Evolutionary conservation across 2,888 invertebrate species (phyloP).

Genomic region (Monopis laevigella): DNA sequence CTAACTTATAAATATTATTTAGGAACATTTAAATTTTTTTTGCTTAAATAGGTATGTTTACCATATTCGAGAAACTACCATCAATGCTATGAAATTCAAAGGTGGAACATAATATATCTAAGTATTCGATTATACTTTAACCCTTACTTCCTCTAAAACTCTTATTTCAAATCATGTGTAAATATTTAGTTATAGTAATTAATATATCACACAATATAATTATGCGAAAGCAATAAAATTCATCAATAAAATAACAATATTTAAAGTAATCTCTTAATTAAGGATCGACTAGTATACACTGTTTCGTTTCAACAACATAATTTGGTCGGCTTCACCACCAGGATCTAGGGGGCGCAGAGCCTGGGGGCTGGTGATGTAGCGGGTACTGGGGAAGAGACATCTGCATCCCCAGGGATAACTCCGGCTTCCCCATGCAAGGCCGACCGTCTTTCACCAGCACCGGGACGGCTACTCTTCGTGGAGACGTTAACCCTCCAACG

Average conservation of each 20-base stretch:
- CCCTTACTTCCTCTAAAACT: too few relatives aligned
- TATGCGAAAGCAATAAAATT: slow-evolving; percentile 9
- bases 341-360: slow-evolving; percentile 51
- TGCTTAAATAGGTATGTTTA: too few relatives aligned
- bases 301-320: slow-evolving; percentile 1
- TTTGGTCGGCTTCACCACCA: slow-evolving; percentile 66
- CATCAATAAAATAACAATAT: slow-evolving; percentile 10
- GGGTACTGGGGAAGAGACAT: slow-evolving; percentile 60
- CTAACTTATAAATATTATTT: too few relatives aligned
- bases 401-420: slow-evolving; percentile 57
- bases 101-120: too few relatives aligned
- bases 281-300: slow-evolving; percentile 12
- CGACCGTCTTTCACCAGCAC: slow-evolving; percentile 95
- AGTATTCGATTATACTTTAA: too few relatives aligned
- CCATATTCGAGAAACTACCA: too few relatives aligned
- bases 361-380: slow-evolving; percentile 47
- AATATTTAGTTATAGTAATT: too few relatives aligned
- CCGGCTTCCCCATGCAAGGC: slow-evolving; percentile 77
- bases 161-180: too few relatives aligned
- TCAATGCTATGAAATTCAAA: too few relatives aligned
- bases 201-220: too few relatives aligned
- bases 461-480: slow-evolving; percentile 92
- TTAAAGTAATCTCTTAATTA: slow-evolving; percentile 4
- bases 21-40: too few relatives aligned
- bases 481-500: slow-evolving; percentile 79